Conservation (phyloP, 2,888 invertebrate genomes). For the Allolobophora icterica region DNA sequence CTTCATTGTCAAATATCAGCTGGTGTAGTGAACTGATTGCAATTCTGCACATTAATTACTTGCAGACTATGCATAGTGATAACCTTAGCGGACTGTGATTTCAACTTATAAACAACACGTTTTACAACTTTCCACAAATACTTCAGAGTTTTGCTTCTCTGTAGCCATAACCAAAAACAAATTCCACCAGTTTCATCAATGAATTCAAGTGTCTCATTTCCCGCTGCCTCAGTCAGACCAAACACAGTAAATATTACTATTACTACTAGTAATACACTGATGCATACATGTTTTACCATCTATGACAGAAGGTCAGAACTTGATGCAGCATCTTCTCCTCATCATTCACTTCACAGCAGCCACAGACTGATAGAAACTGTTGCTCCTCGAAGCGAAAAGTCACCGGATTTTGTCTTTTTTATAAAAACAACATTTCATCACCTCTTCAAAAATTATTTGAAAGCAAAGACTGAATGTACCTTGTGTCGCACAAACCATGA, state of each 20-base stretch:
- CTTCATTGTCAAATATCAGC: not conserved
- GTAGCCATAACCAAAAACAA: not conserved
- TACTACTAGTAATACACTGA: not conserved
- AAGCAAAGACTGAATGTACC: not conserved
- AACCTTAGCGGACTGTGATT: not conserved
- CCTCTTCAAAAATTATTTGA: not conserved
- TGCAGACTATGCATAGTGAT: not conserved
- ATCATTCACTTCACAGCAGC: not conserved
- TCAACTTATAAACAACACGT: not conserved
- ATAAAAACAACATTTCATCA: not conserved
- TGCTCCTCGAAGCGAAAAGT: not conserved
- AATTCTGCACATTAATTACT: not conserved
- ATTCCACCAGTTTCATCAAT: not conserved
- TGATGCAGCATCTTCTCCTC: no score
- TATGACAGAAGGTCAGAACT: not conserved
- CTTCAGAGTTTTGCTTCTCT: not conserved
- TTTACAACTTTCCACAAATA: not conserved
- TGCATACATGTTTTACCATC: not conserved
- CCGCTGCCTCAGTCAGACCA: not conserved
- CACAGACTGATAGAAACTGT: not conserved
- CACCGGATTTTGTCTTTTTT: slow-evolving; percentile 17
- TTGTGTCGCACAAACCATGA: not conserved
- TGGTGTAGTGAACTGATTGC: not conserved
- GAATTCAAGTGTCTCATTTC: slow-evolving; percentile 11
- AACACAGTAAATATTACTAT: not conserved